Evolutionary conservation across 2,888 invertebrate genomes (phyloP).

Genomic region (Nomada lathburiana): DNA sequence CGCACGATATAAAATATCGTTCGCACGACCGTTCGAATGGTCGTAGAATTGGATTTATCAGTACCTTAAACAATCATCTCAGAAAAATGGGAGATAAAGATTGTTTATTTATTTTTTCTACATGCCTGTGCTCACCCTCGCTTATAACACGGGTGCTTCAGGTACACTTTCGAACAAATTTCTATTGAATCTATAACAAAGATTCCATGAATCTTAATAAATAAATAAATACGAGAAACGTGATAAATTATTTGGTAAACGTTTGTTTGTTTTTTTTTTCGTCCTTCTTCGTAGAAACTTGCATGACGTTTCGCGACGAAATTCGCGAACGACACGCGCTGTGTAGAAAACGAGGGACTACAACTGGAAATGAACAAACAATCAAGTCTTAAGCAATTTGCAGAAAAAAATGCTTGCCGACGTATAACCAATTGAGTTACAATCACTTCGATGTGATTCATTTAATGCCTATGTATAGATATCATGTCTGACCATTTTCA

Average conservation of each 20-base stretch:
- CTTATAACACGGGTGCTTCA: conserved; percentile 51
- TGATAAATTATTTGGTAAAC: conserved; percentile 29
- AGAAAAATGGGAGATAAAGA: conserved; percentile 39
- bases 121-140: conserved; percentile 35
- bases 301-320: background rate
- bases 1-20: conserved; percentile 47
- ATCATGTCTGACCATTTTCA: background rate
- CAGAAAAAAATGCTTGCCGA: background rate
- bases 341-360: background rate
- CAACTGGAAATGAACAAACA: background rate
- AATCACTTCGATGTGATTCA: background rate
- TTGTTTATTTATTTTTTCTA: conserved; percentile 43
- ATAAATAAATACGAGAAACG: conserved; percentile 47
- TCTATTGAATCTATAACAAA: conserved; percentile 40
- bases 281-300: background rate
- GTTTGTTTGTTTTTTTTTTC: background rate
- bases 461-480: background rate
- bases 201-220: conserved; percentile 42
- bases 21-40: conserved; percentile 24
- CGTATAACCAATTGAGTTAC: background rate
- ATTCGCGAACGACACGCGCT: background rate
- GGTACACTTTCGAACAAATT: conserved; percentile 59
- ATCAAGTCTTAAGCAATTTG: background rate
- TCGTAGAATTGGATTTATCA: conserved; percentile 45
- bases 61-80: conserved; percentile 44